phyloP scores from a whole-genome alignment of 2,888 invertebrate species.

The Resseliella maxima region DNA sequence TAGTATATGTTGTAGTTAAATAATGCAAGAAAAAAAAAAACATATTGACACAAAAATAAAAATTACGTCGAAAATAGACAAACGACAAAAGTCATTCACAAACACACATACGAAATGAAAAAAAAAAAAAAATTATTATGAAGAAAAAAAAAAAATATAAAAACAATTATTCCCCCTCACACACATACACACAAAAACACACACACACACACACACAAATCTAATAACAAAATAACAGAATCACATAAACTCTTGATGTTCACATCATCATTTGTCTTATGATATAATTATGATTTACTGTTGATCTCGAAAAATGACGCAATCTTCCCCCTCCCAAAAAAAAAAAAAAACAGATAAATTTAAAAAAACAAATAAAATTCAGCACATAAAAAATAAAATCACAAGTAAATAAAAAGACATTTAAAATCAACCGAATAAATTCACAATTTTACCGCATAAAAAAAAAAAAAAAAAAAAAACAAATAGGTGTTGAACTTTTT shows the following conservation, averaged over 20 bases:
- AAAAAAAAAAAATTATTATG: too few relatives aligned
- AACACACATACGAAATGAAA: neutral
- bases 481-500: too few relatives aligned
- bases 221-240: neutral
- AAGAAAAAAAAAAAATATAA: too few relatives aligned
- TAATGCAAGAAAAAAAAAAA: neutral
- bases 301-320: neutral
- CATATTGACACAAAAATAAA: too few relatives aligned
- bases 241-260: neutral
- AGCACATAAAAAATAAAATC: neutral
- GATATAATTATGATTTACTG: constrained; percentile 1
- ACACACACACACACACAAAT: neutral
- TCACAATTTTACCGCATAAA: too few relatives aligned
- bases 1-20: constrained; percentile 49
- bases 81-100: neutral
- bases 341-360: neutral
- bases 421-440: too few relatives aligned
- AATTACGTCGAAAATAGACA: neutral
- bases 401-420: too few relatives aligned
- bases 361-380: neutral
- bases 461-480: too few relatives aligned
- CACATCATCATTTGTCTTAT: neutral
- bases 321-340: neutral
- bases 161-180: too few relatives aligned
- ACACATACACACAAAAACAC: neutral